Evolutionary conservation across 1,140 invertebrate genomes (phyloP).

Genomic region (Caenorhabditis inopinata): DNA sequence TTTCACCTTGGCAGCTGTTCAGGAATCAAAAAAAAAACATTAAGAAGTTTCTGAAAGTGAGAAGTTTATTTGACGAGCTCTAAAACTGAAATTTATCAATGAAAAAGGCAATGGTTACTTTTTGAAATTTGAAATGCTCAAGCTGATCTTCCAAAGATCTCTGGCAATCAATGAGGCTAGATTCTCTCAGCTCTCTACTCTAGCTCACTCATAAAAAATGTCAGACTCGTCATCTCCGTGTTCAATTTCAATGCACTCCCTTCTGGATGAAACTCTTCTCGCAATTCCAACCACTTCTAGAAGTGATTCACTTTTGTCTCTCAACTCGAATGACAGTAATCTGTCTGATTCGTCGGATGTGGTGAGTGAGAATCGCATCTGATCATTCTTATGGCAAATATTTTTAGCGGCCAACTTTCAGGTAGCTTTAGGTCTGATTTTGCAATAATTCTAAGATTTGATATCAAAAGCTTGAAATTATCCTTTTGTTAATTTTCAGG

Average conservation of each 20-base stretch:
- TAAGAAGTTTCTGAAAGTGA: background rate
- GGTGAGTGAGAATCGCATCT: background rate
- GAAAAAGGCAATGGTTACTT: too few relatives aligned
- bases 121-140: background rate
- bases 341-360: background rate
- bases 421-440: too few relatives aligned
- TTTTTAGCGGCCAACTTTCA: too few relatives aligned
- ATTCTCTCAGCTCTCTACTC: too few relatives aligned
- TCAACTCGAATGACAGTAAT: slow-evolving; percentile 11
- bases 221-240: background rate
- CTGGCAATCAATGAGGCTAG: background rate
- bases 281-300: background rate
- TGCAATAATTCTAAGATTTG: too few relatives aligned
- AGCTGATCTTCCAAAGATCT: background rate
- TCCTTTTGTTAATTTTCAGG: slow-evolving; percentile 36
- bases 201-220: background rate
- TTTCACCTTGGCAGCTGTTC: too few relatives aligned
- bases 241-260: slow-evolving; percentile 10
- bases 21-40: too few relatives aligned
- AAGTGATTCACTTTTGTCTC: background rate
- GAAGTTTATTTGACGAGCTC: background rate
- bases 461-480: too few relatives aligned
- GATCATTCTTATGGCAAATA: too few relatives aligned
- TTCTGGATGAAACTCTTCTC: slow-evolving; percentile 3
- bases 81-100: too few relatives aligned